These are phyloP conservation scores for Tetramorium bicarinatum DNA, from an alignment of 2,888 invertebrate genomes.

Conservation along the genomic window DNA sequence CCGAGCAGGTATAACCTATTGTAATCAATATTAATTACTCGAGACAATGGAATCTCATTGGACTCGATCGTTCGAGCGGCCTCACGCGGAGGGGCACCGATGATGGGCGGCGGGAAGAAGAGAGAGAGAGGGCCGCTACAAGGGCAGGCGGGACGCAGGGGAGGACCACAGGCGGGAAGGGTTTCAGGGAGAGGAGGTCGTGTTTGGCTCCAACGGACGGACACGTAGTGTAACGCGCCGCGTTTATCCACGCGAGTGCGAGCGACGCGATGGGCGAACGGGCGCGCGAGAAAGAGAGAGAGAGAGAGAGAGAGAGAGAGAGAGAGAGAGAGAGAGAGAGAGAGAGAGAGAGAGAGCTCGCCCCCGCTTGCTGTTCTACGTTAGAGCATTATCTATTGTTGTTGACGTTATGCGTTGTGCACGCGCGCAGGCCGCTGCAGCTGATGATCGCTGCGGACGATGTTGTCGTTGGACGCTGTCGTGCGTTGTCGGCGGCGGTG, in stretches of 20 bases:
- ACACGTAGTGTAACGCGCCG: constrained; percentile 72
- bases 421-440: constrained; percentile 73
- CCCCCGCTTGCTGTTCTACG: constrained; percentile 74
- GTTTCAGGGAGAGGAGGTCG: constrained; percentile 71
- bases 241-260: constrained; percentile 75
- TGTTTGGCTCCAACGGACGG: constrained; percentile 76
- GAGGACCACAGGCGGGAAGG: constrained; percentile 57
- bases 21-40: constrained; percentile 87
- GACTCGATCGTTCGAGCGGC: constrained; percentile 85
- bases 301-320: constrained; percentile 10
- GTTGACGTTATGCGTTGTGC: constrained; percentile 86
- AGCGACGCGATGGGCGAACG: constrained; percentile 70
- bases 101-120: constrained; percentile 49
- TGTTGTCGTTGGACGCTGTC: constrained; percentile 50
- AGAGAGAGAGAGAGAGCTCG: constrained; percentile 19
- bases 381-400: constrained; percentile 85
- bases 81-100: constrained; percentile 71
- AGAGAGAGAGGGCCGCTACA: constrained; percentile 43
- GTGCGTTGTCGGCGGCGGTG: constrained; percentile 47
- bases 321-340: constrained; percentile 16
- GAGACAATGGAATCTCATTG: constrained; percentile 87
- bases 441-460: constrained; percentile 54
- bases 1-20: constrained; percentile 85
- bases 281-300: too few species aligned
- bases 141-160: constrained; percentile 52